Evolutionary conservation across 2,797 vertebrate species (phyloP).

Genomic region (Pagetopsis macropterus): DNA sequence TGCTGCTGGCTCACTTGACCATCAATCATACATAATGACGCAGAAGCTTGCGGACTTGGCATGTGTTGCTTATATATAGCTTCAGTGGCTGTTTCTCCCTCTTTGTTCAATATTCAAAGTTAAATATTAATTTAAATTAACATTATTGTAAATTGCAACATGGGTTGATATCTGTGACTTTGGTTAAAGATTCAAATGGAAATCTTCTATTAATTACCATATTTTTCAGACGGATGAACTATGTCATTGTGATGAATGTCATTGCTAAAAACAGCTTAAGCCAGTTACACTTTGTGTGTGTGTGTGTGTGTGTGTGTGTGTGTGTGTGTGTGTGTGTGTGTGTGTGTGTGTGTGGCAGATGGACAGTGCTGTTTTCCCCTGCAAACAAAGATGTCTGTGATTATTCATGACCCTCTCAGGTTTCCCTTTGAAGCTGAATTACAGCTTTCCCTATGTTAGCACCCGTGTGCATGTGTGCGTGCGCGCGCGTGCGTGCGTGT

Average conservation of each 20-base stretch:
- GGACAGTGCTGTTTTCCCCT: constrained; percentile 82
- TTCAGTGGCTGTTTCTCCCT: neutral
- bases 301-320: constrained; percentile 26
- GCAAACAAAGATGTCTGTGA: constrained; percentile 85
- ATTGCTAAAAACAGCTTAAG: constrained; percentile 48
- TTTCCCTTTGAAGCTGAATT: constrained; percentile 88
- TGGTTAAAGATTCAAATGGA: neutral
- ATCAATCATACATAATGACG: neutral
- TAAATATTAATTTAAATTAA: neutral
- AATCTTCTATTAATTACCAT: neutral
- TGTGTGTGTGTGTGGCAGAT: constrained; percentile 77
- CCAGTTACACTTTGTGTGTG: constrained; percentile 35
- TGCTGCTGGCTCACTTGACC: neutral
- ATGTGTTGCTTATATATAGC: neutral
- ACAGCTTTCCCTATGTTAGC: constrained; percentile 83
- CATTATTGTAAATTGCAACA: neutral
- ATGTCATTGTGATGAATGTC: neutral
- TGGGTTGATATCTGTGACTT: neutral
- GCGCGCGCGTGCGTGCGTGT: constrained; percentile 22
- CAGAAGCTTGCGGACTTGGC: neutral
- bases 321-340: neutral
- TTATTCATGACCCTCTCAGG: constrained; percentile 87
- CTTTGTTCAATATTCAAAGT: neutral
- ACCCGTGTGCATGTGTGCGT: constrained; percentile 34
- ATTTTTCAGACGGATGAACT: constrained; percentile 10